Evolutionary conservation across 2,113 vertebrate genomes (phyloP).

Genomic region (Centropus unirufus): DNA sequence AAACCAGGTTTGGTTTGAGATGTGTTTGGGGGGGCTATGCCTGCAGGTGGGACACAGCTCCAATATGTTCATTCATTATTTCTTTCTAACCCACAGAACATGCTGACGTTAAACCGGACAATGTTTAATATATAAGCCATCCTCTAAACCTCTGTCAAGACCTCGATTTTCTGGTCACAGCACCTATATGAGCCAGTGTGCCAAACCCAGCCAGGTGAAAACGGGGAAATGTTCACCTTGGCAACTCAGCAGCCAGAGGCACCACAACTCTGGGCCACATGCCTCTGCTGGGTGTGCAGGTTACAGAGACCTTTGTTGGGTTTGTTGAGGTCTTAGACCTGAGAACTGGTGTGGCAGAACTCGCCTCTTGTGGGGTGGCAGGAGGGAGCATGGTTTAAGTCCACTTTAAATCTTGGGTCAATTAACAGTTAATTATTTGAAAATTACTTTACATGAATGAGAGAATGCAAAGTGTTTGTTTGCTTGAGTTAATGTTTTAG

Average conservation of each 20-base stretch:
- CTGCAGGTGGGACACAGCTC: not conserved
- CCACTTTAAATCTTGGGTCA: not conserved
- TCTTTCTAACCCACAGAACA: not conserved
- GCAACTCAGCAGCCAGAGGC: not conserved
- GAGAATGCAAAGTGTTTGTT: not conserved
- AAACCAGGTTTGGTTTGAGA: not conserved
- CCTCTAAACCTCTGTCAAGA: not conserved
- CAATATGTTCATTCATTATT: not conserved
- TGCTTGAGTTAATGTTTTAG: not conserved
- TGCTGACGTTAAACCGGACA: not conserved
- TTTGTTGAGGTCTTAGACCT: not conserved
- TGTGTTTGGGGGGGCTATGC: not conserved
- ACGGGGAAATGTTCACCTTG: no score
- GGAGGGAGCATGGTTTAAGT: not conserved
- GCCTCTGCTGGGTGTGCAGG: rapidly evolving
- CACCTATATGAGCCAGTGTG: rapidly evolving
- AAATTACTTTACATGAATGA: not conserved
- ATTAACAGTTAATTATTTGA: not conserved
- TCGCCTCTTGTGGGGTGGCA: not conserved
- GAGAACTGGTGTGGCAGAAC: no score
- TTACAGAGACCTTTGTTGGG: rapidly evolving
- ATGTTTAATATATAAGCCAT: not conserved
- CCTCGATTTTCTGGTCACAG: not conserved
- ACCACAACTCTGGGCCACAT: rapidly evolving
- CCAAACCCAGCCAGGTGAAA: not conserved